phyloP scores from a whole-genome alignment of 2,888 invertebrate genomes.

The Drosophila subsilvestris region DNA sequence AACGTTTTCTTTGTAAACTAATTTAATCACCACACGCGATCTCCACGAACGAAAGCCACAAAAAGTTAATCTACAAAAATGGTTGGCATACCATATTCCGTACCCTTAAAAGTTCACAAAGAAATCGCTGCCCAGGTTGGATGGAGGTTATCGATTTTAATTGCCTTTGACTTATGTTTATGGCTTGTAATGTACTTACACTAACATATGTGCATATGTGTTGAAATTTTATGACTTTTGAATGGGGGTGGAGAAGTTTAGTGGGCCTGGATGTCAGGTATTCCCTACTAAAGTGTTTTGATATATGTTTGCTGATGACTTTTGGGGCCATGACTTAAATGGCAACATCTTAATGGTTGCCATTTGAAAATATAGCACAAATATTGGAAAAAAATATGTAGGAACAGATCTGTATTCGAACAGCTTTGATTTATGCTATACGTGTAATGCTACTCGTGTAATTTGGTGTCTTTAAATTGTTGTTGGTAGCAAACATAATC shows the following conservation, averaged over 20 bases:
- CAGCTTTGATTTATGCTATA: too few relatives aligned
- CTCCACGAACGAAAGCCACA: constrained; percentile 44
- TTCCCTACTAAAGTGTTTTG: background rate
- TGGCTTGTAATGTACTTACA: background rate
- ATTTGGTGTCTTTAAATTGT: too few relatives aligned
- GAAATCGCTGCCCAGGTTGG: background rate
- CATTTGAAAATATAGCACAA: too few relatives aligned
- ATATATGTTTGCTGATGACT: too few relatives aligned
- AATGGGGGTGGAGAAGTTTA: too few relatives aligned
- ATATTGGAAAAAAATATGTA: too few relatives aligned
- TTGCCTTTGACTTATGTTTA: background rate
- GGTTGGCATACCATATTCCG: constrained; percentile 4
- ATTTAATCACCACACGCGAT: constrained; percentile 57
- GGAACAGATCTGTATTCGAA: too few relatives aligned
- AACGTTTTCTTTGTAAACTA: constrained; percentile 37
- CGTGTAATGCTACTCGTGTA: too few relatives aligned
- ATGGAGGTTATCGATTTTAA: background rate
- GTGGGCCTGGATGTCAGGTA: too few relatives aligned
- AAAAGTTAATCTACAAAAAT: constrained; percentile 41
- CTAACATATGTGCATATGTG: background rate
- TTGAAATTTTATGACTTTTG: too few relatives aligned
- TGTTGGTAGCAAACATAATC: background rate
- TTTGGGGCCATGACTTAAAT: too few relatives aligned
- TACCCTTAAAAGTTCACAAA: constrained; percentile 27
- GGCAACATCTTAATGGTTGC: too few relatives aligned